Base-by-base conservation (phyloP, 2,888 invertebrate genomes). In the Amaurobius ferox region DNA sequence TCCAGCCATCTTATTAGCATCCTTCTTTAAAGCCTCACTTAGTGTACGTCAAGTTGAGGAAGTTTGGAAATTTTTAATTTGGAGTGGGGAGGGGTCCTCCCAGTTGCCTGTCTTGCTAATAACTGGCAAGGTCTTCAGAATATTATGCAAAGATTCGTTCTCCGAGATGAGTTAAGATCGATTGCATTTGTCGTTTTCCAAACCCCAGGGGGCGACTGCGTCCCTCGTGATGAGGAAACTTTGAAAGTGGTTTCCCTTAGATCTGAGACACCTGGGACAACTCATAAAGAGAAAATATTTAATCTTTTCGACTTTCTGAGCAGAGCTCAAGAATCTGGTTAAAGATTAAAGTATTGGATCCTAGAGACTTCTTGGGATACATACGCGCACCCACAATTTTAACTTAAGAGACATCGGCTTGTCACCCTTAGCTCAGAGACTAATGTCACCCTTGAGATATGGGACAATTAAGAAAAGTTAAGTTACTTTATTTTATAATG, bases 31-130 rank as follows among this genome's bases (percentile, higher is more conserved):
- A 83, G 81, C 76, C 39, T 71, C 81, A 76, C 70, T 83, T 76
- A 77, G 83, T 64, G 77, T 66, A 85, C 72, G 83, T 78, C 77
- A 85, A 77, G 77, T 66, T 72, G 72, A 85, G 70, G 71, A 85
- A 78, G 83, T 81, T 85, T 77, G 77, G 83, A 85, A 85, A 85
- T 85, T 85, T 85, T 85, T 85, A 85, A 85, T 85, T 77, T 85
- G 64, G 72, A 55, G 11, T 1, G 23, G 23, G 55, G 23, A 55
- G 55, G 55, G 55, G 67, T 40, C 70, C 62, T 74, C 74, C 81
- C 74, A 81, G 81, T 76, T 74, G 76, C 39, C 71, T 13, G 29
- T 29, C 26, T 55, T 64, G 35, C 74, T 83, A 77, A 83, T 83
- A 77, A 83, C 77, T 77, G 66, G 66, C 80, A 80, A 73, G 61